phyloP scores from a whole-genome alignment of 2,888 invertebrate genomes.

The Dynastes grantii region DNA sequence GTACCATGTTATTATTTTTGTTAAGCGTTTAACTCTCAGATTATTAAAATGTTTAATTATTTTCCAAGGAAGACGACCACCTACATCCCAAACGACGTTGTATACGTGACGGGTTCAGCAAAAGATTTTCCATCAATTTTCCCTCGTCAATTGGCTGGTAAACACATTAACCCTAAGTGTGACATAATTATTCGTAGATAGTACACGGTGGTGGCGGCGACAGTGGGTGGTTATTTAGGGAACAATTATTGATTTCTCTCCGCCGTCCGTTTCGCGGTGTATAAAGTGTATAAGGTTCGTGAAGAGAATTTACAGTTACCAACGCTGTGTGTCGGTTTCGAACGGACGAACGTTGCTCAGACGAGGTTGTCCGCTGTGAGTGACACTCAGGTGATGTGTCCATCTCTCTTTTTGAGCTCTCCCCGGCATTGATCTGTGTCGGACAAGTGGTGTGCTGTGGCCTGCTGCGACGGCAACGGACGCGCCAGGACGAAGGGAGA shows the following conservation, averaged over 20 bases:
- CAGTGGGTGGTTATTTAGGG: conserved; percentile 32
- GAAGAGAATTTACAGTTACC: conserved; percentile 44
- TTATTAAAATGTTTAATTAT: conserved; percentile 12
- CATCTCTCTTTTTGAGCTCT: conserved; percentile 53
- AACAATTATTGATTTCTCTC: conserved; percentile 43
- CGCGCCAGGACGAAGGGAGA: conserved; percentile 47
- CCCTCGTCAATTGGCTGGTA: conserved; percentile 46
- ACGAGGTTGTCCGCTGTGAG: conserved; percentile 51
- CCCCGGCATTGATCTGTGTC: conserved; percentile 57
- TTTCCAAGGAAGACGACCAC: conserved; percentile 4
- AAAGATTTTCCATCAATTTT: conserved; percentile 46
- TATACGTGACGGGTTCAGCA: conserved; percentile 16
- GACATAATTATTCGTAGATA: conserved; percentile 45
- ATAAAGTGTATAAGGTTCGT: conserved; percentile 15
- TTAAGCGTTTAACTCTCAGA: background rate
- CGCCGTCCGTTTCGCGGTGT: conserved; percentile 20
- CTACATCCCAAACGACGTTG: background rate
- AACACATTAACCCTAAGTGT: conserved; percentile 47
- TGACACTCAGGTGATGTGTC: conserved; percentile 59
- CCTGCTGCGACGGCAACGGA: conserved; percentile 41
- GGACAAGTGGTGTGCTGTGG: conserved; percentile 52
- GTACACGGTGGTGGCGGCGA: conserved; percentile 22
- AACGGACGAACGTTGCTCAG: conserved; percentile 43
- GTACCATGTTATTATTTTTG: background rate
- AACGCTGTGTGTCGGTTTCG: conserved; percentile 30